A percentile compares a stretch with the other conserved stretches of the same genome.
Conservation (phyloP, 2,888 invertebrate genomes). For the Apamea anceps region DNA sequence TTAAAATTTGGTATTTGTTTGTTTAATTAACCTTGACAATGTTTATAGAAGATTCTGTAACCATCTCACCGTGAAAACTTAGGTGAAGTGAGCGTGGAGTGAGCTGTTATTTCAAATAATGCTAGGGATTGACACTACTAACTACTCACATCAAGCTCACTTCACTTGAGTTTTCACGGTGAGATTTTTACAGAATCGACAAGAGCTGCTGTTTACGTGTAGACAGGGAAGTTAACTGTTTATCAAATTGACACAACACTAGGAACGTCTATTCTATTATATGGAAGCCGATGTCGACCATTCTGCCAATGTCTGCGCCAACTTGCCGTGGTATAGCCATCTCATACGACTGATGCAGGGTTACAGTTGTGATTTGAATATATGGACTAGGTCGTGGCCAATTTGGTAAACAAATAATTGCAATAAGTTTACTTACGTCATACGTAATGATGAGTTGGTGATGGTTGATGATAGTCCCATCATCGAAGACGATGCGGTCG, state of each 20-base stretch:
- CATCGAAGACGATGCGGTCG: conserved; percentile 95
- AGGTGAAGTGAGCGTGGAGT: no score
- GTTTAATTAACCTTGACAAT: not conserved
- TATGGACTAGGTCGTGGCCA: not conserved
- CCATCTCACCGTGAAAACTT: no score
- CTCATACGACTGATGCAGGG: not conserved
- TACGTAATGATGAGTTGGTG: conserved; percentile 96
- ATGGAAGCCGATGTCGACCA: not conserved
- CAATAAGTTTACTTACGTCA: conserved; percentile 90
- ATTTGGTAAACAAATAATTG: not conserved
- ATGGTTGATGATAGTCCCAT: conserved; percentile 95
- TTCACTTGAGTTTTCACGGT: no score
- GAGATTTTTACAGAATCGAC: no score
- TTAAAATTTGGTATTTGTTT: not conserved
- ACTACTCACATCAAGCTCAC: no score
- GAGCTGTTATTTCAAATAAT: no score
- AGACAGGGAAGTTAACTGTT: not conserved
- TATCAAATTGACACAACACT: not conserved
- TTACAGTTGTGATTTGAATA: not conserved
- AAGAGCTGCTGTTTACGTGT: not conserved
- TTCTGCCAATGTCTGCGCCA: not conserved
- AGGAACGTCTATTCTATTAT: not conserved
- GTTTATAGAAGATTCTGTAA: not conserved
- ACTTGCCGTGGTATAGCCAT: not conserved
- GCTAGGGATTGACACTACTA: no score